Percentiles rank a stretch among this genome's conserved stretches.
Conservation (phyloP, 2,888 invertebrate genomes). For the Sympetrum striolatum region DNA sequence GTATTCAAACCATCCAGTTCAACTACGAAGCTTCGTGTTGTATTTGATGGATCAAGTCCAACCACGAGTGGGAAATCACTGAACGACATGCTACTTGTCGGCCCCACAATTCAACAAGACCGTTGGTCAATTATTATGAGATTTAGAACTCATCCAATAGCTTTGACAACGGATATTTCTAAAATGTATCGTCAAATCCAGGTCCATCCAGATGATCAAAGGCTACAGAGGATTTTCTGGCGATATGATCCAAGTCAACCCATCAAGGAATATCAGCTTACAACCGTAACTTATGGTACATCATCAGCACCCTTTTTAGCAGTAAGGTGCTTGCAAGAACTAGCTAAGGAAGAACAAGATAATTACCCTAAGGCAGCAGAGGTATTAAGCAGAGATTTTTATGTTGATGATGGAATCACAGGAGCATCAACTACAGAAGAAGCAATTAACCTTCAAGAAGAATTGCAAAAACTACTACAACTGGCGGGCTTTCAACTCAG, state of each 20-base stretch:
- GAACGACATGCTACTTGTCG: neutral
- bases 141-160: conserved; percentile 16
- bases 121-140: neutral
- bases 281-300: neutral
- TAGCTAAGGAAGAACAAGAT: neutral
- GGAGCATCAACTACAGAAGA: neutral
- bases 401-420: neutral
- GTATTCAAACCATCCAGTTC: no score
- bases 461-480: neutral
- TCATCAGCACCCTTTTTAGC: no score
- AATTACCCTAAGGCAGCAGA: neutral
- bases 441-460: neutral
- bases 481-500: neutral
- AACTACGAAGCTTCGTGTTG: no score
- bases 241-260: neutral
- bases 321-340: neutral
- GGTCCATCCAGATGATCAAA: neutral
- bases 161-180: neutral
- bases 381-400: neutral
- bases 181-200: conserved; percentile 31
- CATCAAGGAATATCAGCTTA: neutral
- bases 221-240: neutral
- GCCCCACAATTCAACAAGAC: neutral
- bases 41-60: no score
- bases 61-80: no score